Conservation (phyloP, 1,140 invertebrate genomes). For the Psix sp. region DNA sequence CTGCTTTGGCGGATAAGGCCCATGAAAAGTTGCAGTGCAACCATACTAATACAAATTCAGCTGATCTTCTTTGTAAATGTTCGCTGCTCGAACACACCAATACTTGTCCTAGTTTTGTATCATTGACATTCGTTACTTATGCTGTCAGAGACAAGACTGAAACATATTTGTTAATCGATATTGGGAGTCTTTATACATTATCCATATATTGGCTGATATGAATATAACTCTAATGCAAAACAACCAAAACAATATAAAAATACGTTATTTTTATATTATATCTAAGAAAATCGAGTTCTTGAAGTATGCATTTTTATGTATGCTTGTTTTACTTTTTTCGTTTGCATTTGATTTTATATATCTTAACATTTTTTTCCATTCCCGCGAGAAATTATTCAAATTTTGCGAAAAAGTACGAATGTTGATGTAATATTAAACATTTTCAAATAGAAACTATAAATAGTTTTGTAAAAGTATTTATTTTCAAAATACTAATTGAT, state of each 20-base stretch:
- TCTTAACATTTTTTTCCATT: too few species aligned
- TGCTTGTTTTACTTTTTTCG: too few species aligned
- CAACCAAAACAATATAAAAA: not conserved
- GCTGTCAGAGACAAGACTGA: constrained; percentile 35
- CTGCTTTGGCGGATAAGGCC: constrained; percentile 15
- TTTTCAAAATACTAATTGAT: too few species aligned
- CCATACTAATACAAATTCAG: constrained; percentile 8
- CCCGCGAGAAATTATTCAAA: too few species aligned
- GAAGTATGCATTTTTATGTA: too few species aligned
- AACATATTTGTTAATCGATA: constrained; percentile 55
- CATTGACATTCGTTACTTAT: constrained; percentile 56
- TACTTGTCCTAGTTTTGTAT: constrained; percentile 54
- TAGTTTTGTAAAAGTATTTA: too few species aligned
- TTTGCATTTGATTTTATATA: too few species aligned
- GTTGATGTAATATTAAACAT: too few species aligned
- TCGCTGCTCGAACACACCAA: constrained; percentile 38
- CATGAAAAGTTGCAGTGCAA: constrained; percentile 34
- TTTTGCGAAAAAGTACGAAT: too few species aligned
- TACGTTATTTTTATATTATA: not conserved
- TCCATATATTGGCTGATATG: not conserved
- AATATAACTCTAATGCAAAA: not conserved
- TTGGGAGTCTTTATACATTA: constrained; percentile 36
- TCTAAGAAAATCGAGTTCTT: too few species aligned
- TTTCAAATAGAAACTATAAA: too few species aligned
- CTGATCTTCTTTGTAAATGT: constrained; percentile 18